Conservation (phyloP, 2,797 vertebrate species). For the Enteromius argenteus region DNA sequence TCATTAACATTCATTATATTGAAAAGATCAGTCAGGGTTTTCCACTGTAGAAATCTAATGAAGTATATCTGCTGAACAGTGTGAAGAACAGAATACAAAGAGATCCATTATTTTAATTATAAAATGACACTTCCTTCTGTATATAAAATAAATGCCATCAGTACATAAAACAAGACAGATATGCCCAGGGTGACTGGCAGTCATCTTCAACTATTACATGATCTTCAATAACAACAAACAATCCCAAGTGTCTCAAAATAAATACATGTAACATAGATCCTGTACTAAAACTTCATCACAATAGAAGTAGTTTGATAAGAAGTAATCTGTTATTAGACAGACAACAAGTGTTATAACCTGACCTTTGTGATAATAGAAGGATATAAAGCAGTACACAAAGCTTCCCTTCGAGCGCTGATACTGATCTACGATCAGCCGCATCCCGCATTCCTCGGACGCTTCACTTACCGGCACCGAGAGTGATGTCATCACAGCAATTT, state of each 20-base stretch:
- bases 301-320: not conserved
- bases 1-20: not conserved
- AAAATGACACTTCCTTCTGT: not conserved
- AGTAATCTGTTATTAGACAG: not conserved
- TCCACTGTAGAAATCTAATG: not conserved
- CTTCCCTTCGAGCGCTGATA: not conserved
- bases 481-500: conserved; percentile 4
- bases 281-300: not conserved
- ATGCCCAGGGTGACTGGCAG: not conserved
- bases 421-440: not conserved
- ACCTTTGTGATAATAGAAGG: not conserved
- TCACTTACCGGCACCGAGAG: conserved; percentile 3
- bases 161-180: not conserved
- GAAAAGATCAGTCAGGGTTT: not conserved
- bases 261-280: not conserved
- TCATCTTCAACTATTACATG: not conserved
- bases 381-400: not conserved
- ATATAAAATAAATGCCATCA: not conserved
- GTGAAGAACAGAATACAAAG: not conserved
- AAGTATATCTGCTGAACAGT: not conserved
- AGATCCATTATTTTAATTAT: not conserved
- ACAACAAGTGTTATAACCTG: not conserved
- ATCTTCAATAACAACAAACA: not conserved
- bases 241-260: not conserved
- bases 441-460: not conserved